Evolutionary conservation across 2,888 invertebrate genomes (phyloP).

Genomic region (Tetheella fluctuosa): DNA sequence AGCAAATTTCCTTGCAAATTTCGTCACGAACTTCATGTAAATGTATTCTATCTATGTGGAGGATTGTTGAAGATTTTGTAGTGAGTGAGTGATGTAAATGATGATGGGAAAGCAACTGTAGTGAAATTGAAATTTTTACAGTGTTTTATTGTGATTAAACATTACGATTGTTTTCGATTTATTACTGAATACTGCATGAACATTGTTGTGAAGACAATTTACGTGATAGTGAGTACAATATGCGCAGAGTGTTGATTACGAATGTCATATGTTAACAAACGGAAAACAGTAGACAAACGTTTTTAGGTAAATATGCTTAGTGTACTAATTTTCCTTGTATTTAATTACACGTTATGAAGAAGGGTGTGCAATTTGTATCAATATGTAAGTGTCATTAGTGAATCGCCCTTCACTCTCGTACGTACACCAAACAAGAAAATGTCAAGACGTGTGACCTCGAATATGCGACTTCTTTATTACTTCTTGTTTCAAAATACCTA

Average conservation of each 20-base stretch:
- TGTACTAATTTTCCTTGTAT: constrained; percentile 20
- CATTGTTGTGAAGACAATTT: constrained; percentile 57
- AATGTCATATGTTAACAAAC: constrained; percentile 79
- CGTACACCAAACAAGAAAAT: constrained; percentile 68
- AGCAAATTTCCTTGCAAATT: too few species aligned
- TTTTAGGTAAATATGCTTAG: constrained; percentile 55
- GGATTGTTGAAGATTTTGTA: not conserved
- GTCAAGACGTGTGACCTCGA: constrained; percentile 78
- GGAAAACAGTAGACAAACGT: constrained; percentile 64
- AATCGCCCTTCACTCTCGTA: constrained; percentile 64
- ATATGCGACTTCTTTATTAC: constrained; percentile 47
- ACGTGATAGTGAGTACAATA: constrained; percentile 72
- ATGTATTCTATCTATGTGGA: too few species aligned
- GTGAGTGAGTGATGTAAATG: constrained; percentile 20
- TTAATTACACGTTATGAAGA: not conserved
- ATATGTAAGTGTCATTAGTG: constrained; percentile 26
- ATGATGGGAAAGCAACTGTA: constrained; percentile 50
- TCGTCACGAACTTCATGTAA: too few species aligned
- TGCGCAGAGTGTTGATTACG: constrained; percentile 80
- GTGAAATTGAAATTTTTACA: constrained; percentile 51
- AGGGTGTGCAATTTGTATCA: not conserved
- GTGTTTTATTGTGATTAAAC: constrained; percentile 40
- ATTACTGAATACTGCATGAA: constrained; percentile 47
- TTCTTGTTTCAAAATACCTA: constrained; percentile 36
- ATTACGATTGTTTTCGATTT: constrained; percentile 45